Percentiles rank a stretch among this genome's conserved stretches.
These are phyloP conservation scores for Machimus atricapillus DNA, from an alignment of 2,888 invertebrate genomes.

Conservation along the genomic window DNA sequence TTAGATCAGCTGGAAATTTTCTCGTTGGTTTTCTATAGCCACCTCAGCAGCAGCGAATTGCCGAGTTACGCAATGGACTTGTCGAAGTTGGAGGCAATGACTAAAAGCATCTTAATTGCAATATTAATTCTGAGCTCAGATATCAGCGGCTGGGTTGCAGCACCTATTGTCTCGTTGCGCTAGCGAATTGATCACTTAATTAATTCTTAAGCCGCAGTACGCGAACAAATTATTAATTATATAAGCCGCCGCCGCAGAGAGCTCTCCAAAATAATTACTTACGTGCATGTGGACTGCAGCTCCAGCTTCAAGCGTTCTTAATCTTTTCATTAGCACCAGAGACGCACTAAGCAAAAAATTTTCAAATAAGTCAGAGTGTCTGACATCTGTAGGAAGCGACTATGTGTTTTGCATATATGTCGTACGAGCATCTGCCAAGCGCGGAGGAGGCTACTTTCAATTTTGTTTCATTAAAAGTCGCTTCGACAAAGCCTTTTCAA, in stretches of 20 bases:
- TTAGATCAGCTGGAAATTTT: background rate
- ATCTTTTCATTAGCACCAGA: background rate
- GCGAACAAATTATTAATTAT: background rate
- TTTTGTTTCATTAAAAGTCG: background rate
- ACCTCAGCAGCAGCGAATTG: background rate
- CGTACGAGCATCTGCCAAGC: background rate
- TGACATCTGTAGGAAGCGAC: background rate
- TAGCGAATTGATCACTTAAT: background rate
- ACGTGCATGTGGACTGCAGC: background rate
- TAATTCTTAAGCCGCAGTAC: background rate
- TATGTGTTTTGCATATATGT: background rate
- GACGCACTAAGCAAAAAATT: background rate
- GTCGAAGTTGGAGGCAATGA: background rate
- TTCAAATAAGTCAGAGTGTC: background rate
- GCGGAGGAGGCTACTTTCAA: constrained; percentile 1
- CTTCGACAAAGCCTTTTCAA: background rate
- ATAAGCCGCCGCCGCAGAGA: background rate
- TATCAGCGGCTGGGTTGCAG: background rate
- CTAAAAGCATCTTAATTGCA: background rate
- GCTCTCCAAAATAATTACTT: background rate
- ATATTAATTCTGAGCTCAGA: background rate
- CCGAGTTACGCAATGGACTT: background rate
- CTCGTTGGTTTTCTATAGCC: background rate
- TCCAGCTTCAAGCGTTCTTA: background rate
- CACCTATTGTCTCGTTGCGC: background rate